Evolutionary conservation across 2,888 invertebrate species (phyloP), one percentile per base, ranked within the genome.

Genomic region (Melieria omissa): DNA sequence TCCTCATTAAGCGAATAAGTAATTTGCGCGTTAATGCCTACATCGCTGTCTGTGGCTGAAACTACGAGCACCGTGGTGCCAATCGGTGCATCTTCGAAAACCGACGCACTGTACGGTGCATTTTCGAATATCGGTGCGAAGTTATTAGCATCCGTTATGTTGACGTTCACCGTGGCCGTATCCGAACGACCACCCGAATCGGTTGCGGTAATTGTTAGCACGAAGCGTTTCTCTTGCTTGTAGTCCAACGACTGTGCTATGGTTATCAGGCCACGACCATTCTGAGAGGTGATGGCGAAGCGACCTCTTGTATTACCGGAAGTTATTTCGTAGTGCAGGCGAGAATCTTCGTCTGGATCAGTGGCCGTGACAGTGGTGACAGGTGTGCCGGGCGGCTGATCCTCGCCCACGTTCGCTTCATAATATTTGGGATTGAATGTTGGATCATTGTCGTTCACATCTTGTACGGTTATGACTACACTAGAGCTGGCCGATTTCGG

Each of bases 361-460:
- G 93, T 92, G 0, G 97, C 97, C 0, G 93, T 94, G 3, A 97
- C 94, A 0, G 94, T 94, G 4, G 94, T 92, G 0, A 98, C 95
- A 0, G 95, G 94, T 0, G 96, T 96, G 0, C 97, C 97, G 0
- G 96, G 95, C 0, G 94, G 91, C 80, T 95, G 92, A 86, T 97
- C 95, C 87, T 99, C 99, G 0, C 93, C 91, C 14, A 99, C 90
- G 66, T 93, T 93, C 1, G 95, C 94, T 85, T 97, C 97, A 88
- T 98, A 98, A 82, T 96, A 93, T 79, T 96, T 95, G 75, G 95
- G 96, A 79, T 95, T 93, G 87, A 99, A 99, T 76, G 94, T 93
- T 0, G 98, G 98, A 85, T 98, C 95, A 86, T 98, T 97, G 88
- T 98, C 97, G 86, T 98, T 98, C 16, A 97, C 94, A 86, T 98